These are phyloP conservation scores for Neodiprion lecontei DNA, from an alignment of 1,140 invertebrate species.

Conservation along the genomic window DNA sequence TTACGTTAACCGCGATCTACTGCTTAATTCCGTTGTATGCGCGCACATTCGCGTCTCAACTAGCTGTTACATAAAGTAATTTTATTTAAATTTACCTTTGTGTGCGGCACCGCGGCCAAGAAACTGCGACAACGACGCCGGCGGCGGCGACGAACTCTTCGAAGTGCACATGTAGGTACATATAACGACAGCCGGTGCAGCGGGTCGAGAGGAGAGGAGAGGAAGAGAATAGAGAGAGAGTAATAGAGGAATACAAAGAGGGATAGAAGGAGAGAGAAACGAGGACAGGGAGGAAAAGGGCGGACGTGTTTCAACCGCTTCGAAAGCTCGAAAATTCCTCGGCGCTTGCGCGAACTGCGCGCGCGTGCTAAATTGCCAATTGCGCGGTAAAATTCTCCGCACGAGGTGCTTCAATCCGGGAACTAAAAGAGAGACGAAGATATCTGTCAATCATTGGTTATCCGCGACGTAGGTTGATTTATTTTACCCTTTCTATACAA, in stretches of 20 bases:
- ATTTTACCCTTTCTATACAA: not conserved
- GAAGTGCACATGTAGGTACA: not conserved
- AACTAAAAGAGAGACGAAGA: no score
- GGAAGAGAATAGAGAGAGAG: not conserved
- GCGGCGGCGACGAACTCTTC: not conserved
- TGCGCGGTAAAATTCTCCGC: not conserved
- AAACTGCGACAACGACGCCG: constrained; percentile 25
- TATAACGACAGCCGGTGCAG: not conserved
- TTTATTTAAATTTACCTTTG: constrained; percentile 41
- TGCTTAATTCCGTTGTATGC: not conserved
- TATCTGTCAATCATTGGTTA: not conserved
- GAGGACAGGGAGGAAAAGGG: not conserved
- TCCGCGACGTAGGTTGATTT: not conserved
- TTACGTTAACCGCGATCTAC: constrained; percentile 8
- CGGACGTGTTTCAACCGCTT: not conserved
- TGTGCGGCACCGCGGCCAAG: constrained; percentile 15
- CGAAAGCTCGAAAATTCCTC: not conserved
- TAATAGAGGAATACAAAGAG: no score
- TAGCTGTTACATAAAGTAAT: constrained; percentile 35
- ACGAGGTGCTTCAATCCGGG: no score
- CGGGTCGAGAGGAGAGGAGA: not conserved
- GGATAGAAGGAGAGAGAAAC: not conserved
- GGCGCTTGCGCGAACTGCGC: not conserved
- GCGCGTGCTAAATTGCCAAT: not conserved
- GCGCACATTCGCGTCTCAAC: constrained; percentile 14